These are phyloP conservation scores for Parasteatoda lunata DNA, from an alignment of 2,888 invertebrate genomes.

Conservation along the genomic window DNA sequence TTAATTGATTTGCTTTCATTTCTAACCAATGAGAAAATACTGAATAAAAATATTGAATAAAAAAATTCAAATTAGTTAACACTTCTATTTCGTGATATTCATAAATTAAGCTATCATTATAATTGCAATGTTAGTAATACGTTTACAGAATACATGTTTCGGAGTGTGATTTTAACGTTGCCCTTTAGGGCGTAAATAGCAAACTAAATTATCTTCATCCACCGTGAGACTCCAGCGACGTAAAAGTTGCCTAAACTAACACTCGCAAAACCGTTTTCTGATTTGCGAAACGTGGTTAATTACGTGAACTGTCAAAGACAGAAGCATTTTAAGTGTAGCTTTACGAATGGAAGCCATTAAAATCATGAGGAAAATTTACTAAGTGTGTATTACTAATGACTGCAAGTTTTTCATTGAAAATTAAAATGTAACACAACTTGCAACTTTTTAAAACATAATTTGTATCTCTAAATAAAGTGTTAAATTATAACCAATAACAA, in stretches of 20 bases:
- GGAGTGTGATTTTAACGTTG: background rate
- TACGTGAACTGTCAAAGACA: background rate
- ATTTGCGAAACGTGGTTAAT: too few species aligned
- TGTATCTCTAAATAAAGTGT: too few species aligned
- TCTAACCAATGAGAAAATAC: too few species aligned
- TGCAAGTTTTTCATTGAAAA: too few species aligned
- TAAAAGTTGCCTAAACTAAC: background rate
- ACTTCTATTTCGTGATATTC: too few species aligned
- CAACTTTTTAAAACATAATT: too few species aligned
- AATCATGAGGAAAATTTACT: background rate
- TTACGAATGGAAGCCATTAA: background rate
- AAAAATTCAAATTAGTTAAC: too few species aligned
- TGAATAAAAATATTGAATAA: too few species aligned
- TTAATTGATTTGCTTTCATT: too few species aligned
- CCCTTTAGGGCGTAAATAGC: background rate
- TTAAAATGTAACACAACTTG: too few species aligned
- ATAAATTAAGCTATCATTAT: background rate
- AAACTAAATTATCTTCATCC: slow-evolving; percentile 5
- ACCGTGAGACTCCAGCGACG: background rate
- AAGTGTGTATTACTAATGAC: background rate
- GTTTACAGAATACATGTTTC: background rate
- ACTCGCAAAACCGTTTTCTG: too few species aligned
- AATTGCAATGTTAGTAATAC: background rate
- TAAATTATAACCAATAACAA: too few species aligned
- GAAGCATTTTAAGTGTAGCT: background rate